phyloP scores from a whole-genome alignment of 1,140 invertebrate genomes.

The Galendromus occidentalis region DNA sequence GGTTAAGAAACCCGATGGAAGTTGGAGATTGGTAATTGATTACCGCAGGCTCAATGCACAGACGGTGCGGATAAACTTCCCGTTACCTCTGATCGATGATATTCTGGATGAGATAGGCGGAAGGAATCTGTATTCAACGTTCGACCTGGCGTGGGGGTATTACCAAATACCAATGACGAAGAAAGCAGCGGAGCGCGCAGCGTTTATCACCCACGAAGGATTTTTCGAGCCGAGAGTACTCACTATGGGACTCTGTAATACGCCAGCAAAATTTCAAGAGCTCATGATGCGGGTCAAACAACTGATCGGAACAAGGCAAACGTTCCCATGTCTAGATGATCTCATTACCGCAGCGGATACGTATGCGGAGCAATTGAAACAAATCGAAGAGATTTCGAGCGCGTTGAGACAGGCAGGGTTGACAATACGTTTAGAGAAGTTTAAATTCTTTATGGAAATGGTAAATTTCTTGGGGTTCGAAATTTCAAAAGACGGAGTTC shows the following conservation, averaged over 20 bases:
- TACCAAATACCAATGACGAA: not conserved
- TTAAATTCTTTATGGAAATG: too few relatives aligned
- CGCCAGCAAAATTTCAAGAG: not conserved
- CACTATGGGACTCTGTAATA: not conserved
- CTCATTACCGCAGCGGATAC: too few relatives aligned
- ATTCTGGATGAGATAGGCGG: not conserved
- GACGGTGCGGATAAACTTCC: not conserved
- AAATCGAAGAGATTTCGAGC: too few relatives aligned
- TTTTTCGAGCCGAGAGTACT: not conserved
- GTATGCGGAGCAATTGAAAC: too few relatives aligned
- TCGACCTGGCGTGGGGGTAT: conserved; percentile 12
- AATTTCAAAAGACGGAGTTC: too few relatives aligned
- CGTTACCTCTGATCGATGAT: not conserved
- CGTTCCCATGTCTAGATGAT: too few relatives aligned
- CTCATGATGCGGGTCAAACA: not conserved
- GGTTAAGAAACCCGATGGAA: too few relatives aligned
- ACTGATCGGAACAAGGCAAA: not conserved
- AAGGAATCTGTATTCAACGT: not conserved
- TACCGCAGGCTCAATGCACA: not conserved
- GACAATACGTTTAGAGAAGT: too few relatives aligned
- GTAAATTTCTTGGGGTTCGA: too few relatives aligned
- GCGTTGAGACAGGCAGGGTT: too few relatives aligned
- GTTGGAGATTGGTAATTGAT: too few relatives aligned
- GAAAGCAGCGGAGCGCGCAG: not conserved
- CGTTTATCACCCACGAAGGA: not conserved